A percentile compares a stretch with the other conserved stretches of the same genome.
Evolutionary conservation across 2,797 vertebrate genomes (phyloP).

Genomic region (Nyctalus aviator): DNA sequence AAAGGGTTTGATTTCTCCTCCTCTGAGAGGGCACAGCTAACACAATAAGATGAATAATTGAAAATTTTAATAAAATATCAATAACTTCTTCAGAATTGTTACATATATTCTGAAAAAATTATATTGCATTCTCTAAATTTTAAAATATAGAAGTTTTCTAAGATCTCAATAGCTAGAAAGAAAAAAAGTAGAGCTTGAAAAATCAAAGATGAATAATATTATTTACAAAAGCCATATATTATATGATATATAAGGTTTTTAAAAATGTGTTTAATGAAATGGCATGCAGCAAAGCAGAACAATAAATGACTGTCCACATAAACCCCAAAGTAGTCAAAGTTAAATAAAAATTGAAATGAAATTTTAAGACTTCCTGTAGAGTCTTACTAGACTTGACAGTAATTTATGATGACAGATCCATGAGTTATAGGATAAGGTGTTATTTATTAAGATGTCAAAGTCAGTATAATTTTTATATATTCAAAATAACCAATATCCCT

Average conservation of each 20-base stretch:
- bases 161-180: not conserved
- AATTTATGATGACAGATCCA: not conserved
- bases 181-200: not conserved
- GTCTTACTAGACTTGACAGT: not conserved
- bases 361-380: constrained; percentile 16
- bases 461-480: not conserved
- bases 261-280: not conserved
- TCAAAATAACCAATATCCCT: not conserved
- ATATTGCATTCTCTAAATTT: constrained; percentile 23
- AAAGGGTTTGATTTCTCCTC: not conserved
- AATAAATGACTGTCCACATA: not conserved
- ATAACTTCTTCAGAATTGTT: constrained; percentile 49
- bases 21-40: not conserved
- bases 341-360: constrained; percentile 40
- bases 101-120: constrained; percentile 37
- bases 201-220: not conserved
- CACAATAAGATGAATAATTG: constrained; percentile 62
- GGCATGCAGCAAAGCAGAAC: not conserved
- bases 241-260: not conserved
- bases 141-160: not conserved
- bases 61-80: constrained; percentile 80
- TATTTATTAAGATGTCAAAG: not conserved
- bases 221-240: not conserved
- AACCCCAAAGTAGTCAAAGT: not conserved
- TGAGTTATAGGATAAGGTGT: not conserved